These are phyloP conservation scores for Ligdia adustata DNA, from an alignment of 2,888 invertebrate species.

Conservation along the genomic window DNA sequence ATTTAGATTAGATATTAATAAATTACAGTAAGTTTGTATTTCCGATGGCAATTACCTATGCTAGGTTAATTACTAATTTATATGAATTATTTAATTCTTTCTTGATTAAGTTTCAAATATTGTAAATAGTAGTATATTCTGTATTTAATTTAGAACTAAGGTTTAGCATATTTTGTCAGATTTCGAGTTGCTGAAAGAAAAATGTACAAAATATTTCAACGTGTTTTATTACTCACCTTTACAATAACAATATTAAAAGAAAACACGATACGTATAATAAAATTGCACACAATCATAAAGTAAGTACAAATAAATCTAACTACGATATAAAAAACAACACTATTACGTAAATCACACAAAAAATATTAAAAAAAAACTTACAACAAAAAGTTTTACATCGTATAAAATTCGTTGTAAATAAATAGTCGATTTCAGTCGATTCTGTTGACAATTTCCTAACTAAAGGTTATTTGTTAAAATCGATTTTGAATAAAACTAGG, in stretches of 20 bases:
- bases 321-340: constrained; percentile 41
- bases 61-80: constrained; percentile 26
- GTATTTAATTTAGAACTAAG: constrained; percentile 1
- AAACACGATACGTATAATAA: constrained; percentile 32
- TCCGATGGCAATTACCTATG: constrained; percentile 19
- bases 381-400: too few species aligned
- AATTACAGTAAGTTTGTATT: constrained; percentile 1
- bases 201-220: neutral
- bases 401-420: constrained; percentile 48
- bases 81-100: constrained; percentile 15
- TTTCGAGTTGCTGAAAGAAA: constrained; percentile 5
- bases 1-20: neutral
- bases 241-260: neutral
- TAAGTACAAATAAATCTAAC: constrained; percentile 39
- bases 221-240: constrained; percentile 3
- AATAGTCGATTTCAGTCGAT: constrained; percentile 18
- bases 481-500: too few species aligned
- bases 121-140: constrained; percentile 30
- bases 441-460: too few species aligned
- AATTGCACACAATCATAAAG: constrained; percentile 49
- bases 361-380: constrained; percentile 38
- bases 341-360: constrained; percentile 28
- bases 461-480: too few species aligned
- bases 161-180: constrained; percentile 3
- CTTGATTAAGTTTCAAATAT: constrained; percentile 2